Evolutionary conservation across 2,888 invertebrate species (phyloP).

Genomic region (Synanthedon vespiformis): DNA sequence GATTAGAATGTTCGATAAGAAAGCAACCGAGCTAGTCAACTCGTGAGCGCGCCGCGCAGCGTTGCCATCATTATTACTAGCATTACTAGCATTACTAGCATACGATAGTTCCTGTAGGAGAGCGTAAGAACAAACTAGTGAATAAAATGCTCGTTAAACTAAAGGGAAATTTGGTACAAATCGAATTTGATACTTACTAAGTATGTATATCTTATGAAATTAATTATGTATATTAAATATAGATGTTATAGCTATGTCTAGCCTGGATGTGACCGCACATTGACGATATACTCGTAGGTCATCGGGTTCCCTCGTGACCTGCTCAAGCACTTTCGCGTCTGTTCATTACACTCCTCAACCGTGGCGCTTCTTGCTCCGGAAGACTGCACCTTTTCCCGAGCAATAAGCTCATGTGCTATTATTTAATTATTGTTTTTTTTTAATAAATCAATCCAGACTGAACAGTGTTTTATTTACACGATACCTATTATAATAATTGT

Average conservation of each 20-base stretch:
- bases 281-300: no score
- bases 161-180: slow-evolving; percentile 53
- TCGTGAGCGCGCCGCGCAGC: slow-evolving; percentile 39
- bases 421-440: slow-evolving; percentile 51
- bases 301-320: no score
- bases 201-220: slow-evolving; percentile 13
- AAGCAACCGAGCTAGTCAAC: slow-evolving; percentile 66
- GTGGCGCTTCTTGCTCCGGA: slow-evolving; percentile 66
- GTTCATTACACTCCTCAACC: slow-evolving; percentile 1
- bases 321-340: slow-evolving; percentile 17
- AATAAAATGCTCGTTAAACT: slow-evolving; percentile 2
- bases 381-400: slow-evolving; percentile 66
- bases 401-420: slow-evolving; percentile 64
- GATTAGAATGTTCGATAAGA: slow-evolving; percentile 48
- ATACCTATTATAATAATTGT: no score
- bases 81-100: neutral
- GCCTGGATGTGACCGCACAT: slow-evolving; percentile 52
- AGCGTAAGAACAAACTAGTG: slow-evolving; percentile 16
- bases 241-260: slow-evolving; percentile 8
- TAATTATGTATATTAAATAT: neutral
- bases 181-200: slow-evolving; percentile 39
- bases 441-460: slow-evolving; percentile 68
- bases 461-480: slow-evolving; percentile 8
- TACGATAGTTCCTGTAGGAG: slow-evolving; percentile 26
- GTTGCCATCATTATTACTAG: slow-evolving; percentile 52